Percentiles rank a stretch among this genome's conserved stretches.
Conservation (phyloP, 2,797 vertebrate genomes). For the Phalloptychus januarius region DNA sequence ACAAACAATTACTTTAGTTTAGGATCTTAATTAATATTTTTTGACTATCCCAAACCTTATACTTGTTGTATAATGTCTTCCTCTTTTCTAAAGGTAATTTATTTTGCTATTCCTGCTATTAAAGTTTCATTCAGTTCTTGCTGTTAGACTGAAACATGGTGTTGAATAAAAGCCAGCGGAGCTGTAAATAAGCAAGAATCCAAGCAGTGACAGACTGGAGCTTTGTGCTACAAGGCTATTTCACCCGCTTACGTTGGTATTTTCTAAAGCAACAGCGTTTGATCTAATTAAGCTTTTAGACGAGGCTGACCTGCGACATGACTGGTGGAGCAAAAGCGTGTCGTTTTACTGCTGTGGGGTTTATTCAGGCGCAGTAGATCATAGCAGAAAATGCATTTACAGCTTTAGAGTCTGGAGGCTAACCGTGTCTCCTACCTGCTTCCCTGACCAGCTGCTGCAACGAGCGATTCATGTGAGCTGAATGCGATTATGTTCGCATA, state of each 20-base stretch:
- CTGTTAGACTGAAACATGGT: not conserved
- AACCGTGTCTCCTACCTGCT: conserved; percentile 44
- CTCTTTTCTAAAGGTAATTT: not conserved
- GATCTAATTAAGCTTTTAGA: conserved; percentile 73
- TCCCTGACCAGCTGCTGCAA: conserved; percentile 32
- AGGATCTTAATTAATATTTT: not conserved
- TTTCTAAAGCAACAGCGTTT: conserved; percentile 49
- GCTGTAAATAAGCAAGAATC: conserved; percentile 15
- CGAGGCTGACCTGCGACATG: conserved; percentile 53
- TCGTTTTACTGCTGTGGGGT: conserved; percentile 42
- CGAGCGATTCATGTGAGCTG: conserved; percentile 18
- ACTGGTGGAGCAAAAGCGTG: conserved; percentile 63
- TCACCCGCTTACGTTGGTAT: conserved; percentile 36
- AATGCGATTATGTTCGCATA: conserved; percentile 35
- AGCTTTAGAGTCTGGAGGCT: conserved; percentile 43
- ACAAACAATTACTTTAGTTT: not conserved
- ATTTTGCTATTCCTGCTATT: not conserved
- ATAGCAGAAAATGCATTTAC: conserved; percentile 65
- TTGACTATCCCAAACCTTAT: not conserved
- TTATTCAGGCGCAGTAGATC: conserved; percentile 54
- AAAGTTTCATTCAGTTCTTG: conserved; percentile 14
- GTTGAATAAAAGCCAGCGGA: conserved; percentile 11
- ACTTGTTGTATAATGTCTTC: conserved; percentile 2
- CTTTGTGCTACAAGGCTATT: conserved; percentile 28
- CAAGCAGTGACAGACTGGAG: not conserved